Evolutionary conservation across 2,113 vertebrate species (phyloP).

Genomic region (Ardeotis arabs): DNA sequence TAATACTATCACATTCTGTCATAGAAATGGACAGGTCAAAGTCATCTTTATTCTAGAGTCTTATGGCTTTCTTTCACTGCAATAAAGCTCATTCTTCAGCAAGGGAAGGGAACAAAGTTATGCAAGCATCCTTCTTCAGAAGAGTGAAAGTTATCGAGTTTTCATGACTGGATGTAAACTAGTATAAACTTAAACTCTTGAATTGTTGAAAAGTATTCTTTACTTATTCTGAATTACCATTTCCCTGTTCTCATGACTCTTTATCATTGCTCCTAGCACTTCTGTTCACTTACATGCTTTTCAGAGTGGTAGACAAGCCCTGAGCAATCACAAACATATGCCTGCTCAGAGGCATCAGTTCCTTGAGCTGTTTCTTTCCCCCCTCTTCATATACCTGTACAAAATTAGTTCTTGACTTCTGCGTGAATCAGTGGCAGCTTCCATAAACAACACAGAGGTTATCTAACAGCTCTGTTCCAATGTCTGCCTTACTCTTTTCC

Average conservation of each 20-base stretch:
- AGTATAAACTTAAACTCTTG: neutral
- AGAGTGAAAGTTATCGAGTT: neutral
- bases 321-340: neutral
- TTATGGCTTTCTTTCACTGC: neutral
- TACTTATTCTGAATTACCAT: neutral
- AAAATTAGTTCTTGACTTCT: neutral
- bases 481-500: neutral
- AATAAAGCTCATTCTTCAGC: neutral
- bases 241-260: neutral
- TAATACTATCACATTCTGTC: neutral
- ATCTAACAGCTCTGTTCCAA: neutral
- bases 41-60: neutral
- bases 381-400: neutral
- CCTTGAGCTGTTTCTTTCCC: neutral
- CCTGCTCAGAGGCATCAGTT: neutral
- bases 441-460: neutral
- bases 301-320: neutral
- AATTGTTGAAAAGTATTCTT: neutral
- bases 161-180: neutral
- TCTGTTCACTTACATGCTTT: neutral
- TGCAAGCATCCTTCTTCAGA: neutral
- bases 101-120: neutral
- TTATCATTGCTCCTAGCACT: neutral
- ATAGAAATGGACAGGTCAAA: neutral
- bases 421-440: neutral